Base-by-base conservation (phyloP, 2,888 invertebrate genomes). In the Xestia c-nigrum region DNA sequence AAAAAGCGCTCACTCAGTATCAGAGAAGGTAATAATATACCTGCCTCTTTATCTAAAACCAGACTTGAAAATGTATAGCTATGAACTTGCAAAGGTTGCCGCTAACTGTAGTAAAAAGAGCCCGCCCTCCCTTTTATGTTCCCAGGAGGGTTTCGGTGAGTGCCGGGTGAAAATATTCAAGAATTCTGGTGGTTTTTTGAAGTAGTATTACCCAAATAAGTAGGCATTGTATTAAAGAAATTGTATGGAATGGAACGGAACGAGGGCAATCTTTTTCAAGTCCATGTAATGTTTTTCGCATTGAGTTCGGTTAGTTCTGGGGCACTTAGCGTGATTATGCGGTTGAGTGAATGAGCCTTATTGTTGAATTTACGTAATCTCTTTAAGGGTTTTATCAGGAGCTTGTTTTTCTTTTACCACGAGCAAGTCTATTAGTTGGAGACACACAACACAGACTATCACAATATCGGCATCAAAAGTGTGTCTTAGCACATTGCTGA, bases 131-230 rank as follows among this genome's bases (percentile, higher is more conserved):
- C 89, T 90, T 92, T 92, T 91, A 90, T 90, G 86, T 87, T 90
- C 89, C 89, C 88, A 78, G 80, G 90, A 91, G 91, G 74, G 84
- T 82, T 80, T 82, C 72, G 84, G 84, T 87, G 87, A 92, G 91
- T 90, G 90, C 88, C 84, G 83, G 82, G 85, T 89, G 84, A 82
- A 91, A 91, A 91, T 93, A 92, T 91, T 91, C 87, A 91, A 89
- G 87, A 89, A 87, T 88, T 87, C 87, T 79, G 78, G 82, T 85
- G 87, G 85, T 90, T 89, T 86, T 88, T 90, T 89, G 87, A 86
- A 86, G 80, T 81, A 85, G 85, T 87, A 89, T 88, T 87, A 87
- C 82, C 74, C 79, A 84, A 76, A 84, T 86, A 85, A 84, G 84
- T 76, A 83, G 80, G 85, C 73, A 87, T 88, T 87, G 84, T 88